Evolutionary conservation across 2,888 invertebrate genomes (phyloP).

Genomic region (Scelioninae gen. 2): DNA sequence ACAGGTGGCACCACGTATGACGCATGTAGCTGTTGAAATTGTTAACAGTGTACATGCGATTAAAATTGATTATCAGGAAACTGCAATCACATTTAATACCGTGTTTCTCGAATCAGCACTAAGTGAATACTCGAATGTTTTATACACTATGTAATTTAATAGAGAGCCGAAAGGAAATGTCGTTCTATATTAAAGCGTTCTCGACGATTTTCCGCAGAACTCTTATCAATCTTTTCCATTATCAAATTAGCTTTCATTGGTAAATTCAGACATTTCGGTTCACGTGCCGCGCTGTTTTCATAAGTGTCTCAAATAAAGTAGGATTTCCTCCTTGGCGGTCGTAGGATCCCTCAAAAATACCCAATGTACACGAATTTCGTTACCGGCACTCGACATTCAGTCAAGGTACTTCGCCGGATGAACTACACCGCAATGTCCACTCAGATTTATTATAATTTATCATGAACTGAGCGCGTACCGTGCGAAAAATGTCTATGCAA

Average conservation of each 20-base stretch:
- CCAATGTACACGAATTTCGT: slow-evolving; percentile 17
- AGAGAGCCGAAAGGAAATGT: slow-evolving; percentile 61
- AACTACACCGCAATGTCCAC: slow-evolving; percentile 21
- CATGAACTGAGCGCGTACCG: background rate
- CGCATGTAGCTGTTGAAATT: no score
- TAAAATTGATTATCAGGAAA: no score
- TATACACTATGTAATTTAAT: slow-evolving; percentile 62
- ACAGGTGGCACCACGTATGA: no score
- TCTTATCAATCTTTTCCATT: slow-evolving; percentile 65
- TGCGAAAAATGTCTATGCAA: no score
- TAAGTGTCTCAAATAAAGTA: slow-evolving; percentile 68
- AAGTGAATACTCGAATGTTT: slow-evolving; percentile 23
- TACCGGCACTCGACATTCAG: slow-evolving; percentile 2
- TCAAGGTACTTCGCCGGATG: background rate
- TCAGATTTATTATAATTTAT: slow-evolving; percentile 24
- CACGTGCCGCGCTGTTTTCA: slow-evolving; percentile 7
- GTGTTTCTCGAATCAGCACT: no score
- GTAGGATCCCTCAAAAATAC: slow-evolving; percentile 26
- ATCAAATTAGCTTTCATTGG: slow-evolving; percentile 65
- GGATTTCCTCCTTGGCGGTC: slow-evolving; percentile 32
- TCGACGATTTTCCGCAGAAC: slow-evolving; percentile 33
- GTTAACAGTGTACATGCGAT: no score
- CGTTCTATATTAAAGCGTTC: slow-evolving; percentile 42
- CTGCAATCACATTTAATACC: no score
- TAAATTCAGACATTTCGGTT: slow-evolving; percentile 41